These are phyloP conservation scores for Microctonus hyperodae DNA, from an alignment of 2,888 invertebrate genomes.

Conservation along the genomic window DNA sequence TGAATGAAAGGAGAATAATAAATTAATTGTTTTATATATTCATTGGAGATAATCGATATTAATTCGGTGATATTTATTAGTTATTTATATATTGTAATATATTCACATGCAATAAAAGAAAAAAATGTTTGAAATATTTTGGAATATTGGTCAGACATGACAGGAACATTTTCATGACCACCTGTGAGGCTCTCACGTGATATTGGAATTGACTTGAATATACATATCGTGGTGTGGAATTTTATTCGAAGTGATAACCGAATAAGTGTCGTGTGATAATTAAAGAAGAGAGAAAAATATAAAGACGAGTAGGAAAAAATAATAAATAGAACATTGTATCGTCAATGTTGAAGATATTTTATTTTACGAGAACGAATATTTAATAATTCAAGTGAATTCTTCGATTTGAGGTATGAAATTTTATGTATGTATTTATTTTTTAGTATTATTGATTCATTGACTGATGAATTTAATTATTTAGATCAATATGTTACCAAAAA, in stretches of 20 bases:
- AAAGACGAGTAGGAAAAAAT: background rate
- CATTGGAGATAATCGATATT: too few species aligned
- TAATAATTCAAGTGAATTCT: background rate
- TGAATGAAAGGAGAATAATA: background rate
- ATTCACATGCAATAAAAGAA: background rate
- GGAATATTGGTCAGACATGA: constrained; percentile 11
- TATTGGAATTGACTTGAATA: constrained; percentile 22
- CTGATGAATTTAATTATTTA: background rate
- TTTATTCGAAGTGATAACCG: background rate
- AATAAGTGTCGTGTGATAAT: background rate
- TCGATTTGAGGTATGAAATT: background rate
- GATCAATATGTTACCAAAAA: too few species aligned
- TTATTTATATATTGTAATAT: too few species aligned
- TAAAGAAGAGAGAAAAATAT: background rate
- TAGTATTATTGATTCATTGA: background rate
- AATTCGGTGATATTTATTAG: too few species aligned
- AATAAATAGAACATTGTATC: background rate
- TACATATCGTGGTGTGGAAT: background rate
- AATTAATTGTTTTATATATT: background rate
- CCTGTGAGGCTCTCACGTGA: constrained; percentile 29
- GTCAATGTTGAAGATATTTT: background rate
- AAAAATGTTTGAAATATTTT: constrained; percentile 7
- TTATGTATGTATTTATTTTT: too few species aligned
- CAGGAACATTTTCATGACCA: constrained; percentile 24
- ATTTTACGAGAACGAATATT: background rate